phyloP scores from a whole-genome alignment of 2,113 vertebrate species.

The Caloenas nicobarica region DNA sequence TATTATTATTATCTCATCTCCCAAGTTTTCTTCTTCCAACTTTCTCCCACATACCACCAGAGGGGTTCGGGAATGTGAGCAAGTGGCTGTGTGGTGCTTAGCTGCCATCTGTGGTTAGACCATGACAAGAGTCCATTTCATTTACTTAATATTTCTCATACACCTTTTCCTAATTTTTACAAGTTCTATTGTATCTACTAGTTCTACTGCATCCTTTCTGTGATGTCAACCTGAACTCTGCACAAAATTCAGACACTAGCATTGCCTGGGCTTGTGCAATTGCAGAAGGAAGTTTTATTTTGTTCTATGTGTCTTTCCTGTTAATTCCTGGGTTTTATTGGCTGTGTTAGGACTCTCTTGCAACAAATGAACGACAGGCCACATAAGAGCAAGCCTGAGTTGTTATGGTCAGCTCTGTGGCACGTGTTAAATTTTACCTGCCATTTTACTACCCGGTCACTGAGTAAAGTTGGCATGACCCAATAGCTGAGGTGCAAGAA shows the following conservation, averaged over 20 bases:
- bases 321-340: background rate
- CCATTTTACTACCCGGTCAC: background rate
- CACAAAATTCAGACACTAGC: background rate
- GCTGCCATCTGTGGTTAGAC: too few species aligned
- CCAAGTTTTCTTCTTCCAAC: too few species aligned
- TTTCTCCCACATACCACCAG: too few species aligned
- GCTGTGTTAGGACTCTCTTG: background rate
- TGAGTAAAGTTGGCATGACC: background rate
- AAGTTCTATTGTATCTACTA: background rate
- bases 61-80: too few species aligned
- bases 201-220: background rate
- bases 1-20: too few species aligned
- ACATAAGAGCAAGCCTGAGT: background rate
- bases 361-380: background rate
- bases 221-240: rapidly evolving
- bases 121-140: background rate
- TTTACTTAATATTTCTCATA: background rate
- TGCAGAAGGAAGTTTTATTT: background rate
- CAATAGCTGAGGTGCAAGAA: background rate
- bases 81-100: too few species aligned
- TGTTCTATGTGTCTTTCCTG: background rate
- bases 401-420: background rate
- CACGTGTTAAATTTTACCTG: background rate
- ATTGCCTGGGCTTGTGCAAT: background rate
- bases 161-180: background rate